phyloP scores from a whole-genome alignment of 2,888 invertebrate species.

The Polydrusus pterygomalis region DNA sequence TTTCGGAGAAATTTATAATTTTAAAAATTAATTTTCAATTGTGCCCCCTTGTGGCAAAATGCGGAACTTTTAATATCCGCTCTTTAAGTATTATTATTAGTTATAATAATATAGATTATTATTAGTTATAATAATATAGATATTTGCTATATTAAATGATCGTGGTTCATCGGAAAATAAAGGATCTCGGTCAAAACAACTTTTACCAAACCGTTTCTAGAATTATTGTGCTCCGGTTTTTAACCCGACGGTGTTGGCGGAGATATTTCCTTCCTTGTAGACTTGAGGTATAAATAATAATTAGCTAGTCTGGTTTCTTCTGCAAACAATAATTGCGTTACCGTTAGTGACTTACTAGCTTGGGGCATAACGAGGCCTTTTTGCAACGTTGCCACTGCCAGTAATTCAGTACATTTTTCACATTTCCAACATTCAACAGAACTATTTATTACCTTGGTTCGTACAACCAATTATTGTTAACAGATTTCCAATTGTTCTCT shows the following conservation, averaged over 20 bases:
- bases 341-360: constrained; percentile 23
- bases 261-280: constrained; percentile 30
- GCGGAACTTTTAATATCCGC: no score
- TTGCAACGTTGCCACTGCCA: constrained; percentile 1
- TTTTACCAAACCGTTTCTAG: constrained; percentile 12
- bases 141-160: no score
- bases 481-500: no score
- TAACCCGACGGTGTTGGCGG: constrained; percentile 39
- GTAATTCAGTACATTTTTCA: not conserved
- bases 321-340: constrained; percentile 8
- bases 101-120: no score
- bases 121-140: no score
- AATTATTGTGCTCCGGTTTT: constrained; percentile 33
- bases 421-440: no score
- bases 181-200: not conserved
- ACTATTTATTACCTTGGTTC: no score
- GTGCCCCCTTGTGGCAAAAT: no score
- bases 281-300: constrained; percentile 15
- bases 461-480: no score
- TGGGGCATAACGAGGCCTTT: constrained; percentile 12
- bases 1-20: no score
- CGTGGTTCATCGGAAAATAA: not conserved
- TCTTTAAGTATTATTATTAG: no score
- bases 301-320: constrained; percentile 15
- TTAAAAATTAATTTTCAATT: no score